Base-by-base conservation (phyloP, 1,140 invertebrate species). In the Drosophila pectinifera region DNA sequence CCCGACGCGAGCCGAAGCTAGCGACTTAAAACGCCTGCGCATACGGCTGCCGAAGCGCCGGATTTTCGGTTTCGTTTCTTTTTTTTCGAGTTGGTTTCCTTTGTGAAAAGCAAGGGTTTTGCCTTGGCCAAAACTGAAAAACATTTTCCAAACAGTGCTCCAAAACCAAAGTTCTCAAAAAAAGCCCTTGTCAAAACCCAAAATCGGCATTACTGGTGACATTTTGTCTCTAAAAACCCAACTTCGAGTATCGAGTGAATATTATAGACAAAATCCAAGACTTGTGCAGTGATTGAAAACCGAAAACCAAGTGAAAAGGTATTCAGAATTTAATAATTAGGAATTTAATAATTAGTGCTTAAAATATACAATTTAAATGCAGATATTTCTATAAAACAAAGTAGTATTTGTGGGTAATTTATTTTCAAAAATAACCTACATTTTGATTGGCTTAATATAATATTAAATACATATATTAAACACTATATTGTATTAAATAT, bases 1-100 rank as follows among this genome's bases (percentile, higher is more conserved):
- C 39, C 31, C 45, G 46, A 58, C 24, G 26, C 28, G 26, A 72
- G 31, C 43, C 45, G 49, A 42, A 56, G 48, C 36, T 18, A 43
- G 49, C 26, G 65, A 57, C 38, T 26, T 22, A 22, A 70, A 62
- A 75, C 73, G 72, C 73, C 75, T 91, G 88, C 88, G 88, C 83
- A 67, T 49, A 72, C 51, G 55, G 65, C 65, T 72, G 24, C 18
- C 24, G 31, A 59, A 64, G 26, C 46, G 64, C 26, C 64, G 45
- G 43, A 34, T 26, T 48, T 26, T 31, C 6, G 4, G 18, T 41
- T n/a, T 22, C 31, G n/a, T n/a, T 2, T 36, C 31, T 43, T 49
- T 51, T 64, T 65, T 67, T 59, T 45, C 62, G 10, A 38, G 34
- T 34, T 61, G 7, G 13, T 58, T 64, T 57, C 18, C 13, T n/a